Evolutionary conservation across 2,888 invertebrate genomes (phyloP), one percentile per base, ranked within the genome.

Genomic region (Ceriagrion tenellum): DNA sequence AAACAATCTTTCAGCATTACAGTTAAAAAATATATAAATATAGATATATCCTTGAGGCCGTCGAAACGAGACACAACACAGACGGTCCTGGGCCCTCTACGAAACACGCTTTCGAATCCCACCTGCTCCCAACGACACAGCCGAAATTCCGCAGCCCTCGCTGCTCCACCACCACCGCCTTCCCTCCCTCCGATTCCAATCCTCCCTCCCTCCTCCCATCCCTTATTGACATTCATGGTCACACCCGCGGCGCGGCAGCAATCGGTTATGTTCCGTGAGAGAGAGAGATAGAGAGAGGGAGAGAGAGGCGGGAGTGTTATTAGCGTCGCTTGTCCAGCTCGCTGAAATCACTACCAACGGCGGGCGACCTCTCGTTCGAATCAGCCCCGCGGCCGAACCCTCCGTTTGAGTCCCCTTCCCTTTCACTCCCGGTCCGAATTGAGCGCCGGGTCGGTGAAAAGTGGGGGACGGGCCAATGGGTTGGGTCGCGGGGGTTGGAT

Each of bases 211-310:
- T 20, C 40, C 63, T 63, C n/a, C 91, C 59, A 8, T 74, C 74
- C 93, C 55, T 74, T 74, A 93, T 93, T 93, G 93, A 69, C 93
- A 93, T 93, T 93, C 93, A 91, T 63, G 59, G 63, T 91, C 91
- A 93, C 93, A 93, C 69, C 81, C 81, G 81, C 81, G 30, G 35
- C 30, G 56, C 63, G 18, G 47, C 47, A 20, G 93, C 93, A 47
- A 93, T 93, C 69, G 93, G 91, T 91, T 91, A 91, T 91, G 26
- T 81, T 55, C 90, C 59, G 30, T 23, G 20, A 26, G 90, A 23
- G 63, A 20, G 74, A 26, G 69, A 74, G n/a, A n/a, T n/a, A 47
- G 8, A 47, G 47, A 47, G 81, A 81, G 35, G 69, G 93, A 47
- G 8, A 47, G 47, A 47, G 81, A 81, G 35, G 26, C n/a, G 81